Evolutionary conservation across 2,888 invertebrate species (phyloP), one percentile per base, ranked within the genome.

Genomic region (Omphaloscelis lunosa): DNA sequence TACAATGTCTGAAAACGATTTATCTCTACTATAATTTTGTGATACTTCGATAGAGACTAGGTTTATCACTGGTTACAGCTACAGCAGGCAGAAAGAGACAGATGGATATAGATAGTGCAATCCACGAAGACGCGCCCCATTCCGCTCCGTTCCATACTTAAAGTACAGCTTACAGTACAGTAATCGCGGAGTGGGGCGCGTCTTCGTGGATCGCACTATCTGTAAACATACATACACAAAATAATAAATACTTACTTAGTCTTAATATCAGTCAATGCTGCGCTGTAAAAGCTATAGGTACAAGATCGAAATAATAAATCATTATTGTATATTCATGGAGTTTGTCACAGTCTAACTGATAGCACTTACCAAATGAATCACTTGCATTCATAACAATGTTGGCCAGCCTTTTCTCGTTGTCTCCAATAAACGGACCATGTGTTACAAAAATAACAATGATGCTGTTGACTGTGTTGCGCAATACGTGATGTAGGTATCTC

Each of bases 401-500:
- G 4, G 69, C 51, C n/a, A 39, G 58, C 7, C 9, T 63, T 58
- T 80, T 56, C 29, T 63, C 73, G 61, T 71, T 65, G 59, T 58
- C 67, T 58, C n/a, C 15, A 77, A 59, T 69, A 58, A 73, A 72
- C 20, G 45, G 45, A 62, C 34, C 77, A 72, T 58, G 27, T 74
- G 77, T 74, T 74, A 84, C 63, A 62, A 80, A 84, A 77, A 72
- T 84, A 84, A 83, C 72, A 84, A 77, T 77, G 83, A 73, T 84
- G 62, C 63, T 73, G 29, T 73, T 83, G 70, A 80, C 34, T 34
- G 76, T 70, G 56, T 80, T 84, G 73, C 77, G 84, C 11, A 80
- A 80, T 84, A 71, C 72, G 77, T 77, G 75, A 76, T 68, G 67
- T n/a, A n/a, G n/a, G n/a, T 69, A 72, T 76, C 67, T 80, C 51